phyloP scores from a whole-genome alignment of 2,888 invertebrate genomes.

The Calliphora vomitoria region DNA sequence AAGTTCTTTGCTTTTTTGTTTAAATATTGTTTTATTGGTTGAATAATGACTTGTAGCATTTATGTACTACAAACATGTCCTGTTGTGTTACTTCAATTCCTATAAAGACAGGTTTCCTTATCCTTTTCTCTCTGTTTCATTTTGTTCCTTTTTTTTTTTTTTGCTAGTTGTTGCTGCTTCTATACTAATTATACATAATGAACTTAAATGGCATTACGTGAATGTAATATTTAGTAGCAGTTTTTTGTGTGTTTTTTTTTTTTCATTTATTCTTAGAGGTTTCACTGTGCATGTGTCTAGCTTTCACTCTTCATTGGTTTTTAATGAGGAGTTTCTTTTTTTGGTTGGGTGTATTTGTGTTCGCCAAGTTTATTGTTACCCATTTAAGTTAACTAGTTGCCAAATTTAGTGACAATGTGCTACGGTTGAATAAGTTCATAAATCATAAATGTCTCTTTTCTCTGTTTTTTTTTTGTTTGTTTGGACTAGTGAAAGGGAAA shows the following conservation, averaged over 20 bases:
- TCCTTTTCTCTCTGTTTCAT: background rate
- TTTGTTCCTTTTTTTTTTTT: background rate
- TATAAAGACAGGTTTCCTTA: background rate
- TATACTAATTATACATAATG: constrained; percentile 77
- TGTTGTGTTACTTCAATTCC: background rate
- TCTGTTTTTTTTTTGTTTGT: too few relatives aligned
- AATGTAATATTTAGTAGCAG: constrained; percentile 68
- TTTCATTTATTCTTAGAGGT: background rate
- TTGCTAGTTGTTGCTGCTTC: constrained; percentile 36
- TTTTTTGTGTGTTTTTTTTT: constrained; percentile 28
- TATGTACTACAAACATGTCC: constrained; percentile 3
- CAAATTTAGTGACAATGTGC: constrained; percentile 73
- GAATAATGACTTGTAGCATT: constrained; percentile 21
- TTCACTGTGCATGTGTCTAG: constrained; percentile 43
- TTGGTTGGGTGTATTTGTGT: background rate
- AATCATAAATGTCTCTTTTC: constrained; percentile 62
- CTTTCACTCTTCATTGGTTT: constrained; percentile 75
- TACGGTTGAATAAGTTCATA: constrained; percentile 68
- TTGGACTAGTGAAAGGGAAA: background rate
- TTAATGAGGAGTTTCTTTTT: constrained; percentile 71
- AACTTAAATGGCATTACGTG: constrained; percentile 77
- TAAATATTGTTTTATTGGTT: constrained; percentile 47
- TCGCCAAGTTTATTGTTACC: constrained; percentile 71
- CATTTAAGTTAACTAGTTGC: constrained; percentile 63
- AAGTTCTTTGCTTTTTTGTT: constrained; percentile 29